Base-by-base conservation (phyloP, 92 coral and sea anemone species). In the Muricea muricata region DNA sequence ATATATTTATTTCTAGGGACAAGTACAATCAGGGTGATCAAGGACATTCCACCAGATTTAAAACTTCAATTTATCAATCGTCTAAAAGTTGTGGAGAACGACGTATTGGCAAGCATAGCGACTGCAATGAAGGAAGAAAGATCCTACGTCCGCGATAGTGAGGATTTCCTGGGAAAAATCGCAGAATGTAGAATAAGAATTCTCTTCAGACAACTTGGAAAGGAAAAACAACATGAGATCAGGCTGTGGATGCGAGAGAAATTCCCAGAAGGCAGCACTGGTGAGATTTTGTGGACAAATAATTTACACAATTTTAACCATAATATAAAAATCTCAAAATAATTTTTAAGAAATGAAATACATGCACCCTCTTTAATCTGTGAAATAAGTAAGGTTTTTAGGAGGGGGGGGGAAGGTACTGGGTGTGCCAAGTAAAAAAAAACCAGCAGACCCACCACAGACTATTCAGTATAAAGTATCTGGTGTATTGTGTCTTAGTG, bases 261-360 rank as follows among this genome's bases (percentile, higher is more conserved):
- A 17, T 57, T 94, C 20, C 92, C 92, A 2, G 41, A 46, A 0
- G 91, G 91, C 56, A 88, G 84, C 6, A 67, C 88, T 63, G 91
- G 91, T 88, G 10, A 63, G 70, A 9, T 63, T 28, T 63, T 63
- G 39, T 24, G 13, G 88, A 7, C 13, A 11, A 10, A 55, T 24
- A 14, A 26, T 6, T 4, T 26, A 0, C 15, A 34, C 13, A 21
- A 23, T 28, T 17, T 23, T 55, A 25, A 21, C 4, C 24, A 28
- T 40, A 34, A 7, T 42, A 42, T 42, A 42, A 7, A 42, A 7
- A 14, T 7, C 50, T 42, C 8, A 42, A 7, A 42, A 42, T 42
- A 7, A 14, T 7, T 42, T 7, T 42, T 42, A 42, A n/a, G n/a
- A n/a, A n/a, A n/a, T n/a, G n/a, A n/a, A n/a, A n/a, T n/a, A n/a